Percentiles rank a stretch among this genome's conserved stretches.
Evolutionary conservation across 2,888 invertebrate genomes (phyloP).

Genomic region (Ornithoptera alexandrae): DNA sequence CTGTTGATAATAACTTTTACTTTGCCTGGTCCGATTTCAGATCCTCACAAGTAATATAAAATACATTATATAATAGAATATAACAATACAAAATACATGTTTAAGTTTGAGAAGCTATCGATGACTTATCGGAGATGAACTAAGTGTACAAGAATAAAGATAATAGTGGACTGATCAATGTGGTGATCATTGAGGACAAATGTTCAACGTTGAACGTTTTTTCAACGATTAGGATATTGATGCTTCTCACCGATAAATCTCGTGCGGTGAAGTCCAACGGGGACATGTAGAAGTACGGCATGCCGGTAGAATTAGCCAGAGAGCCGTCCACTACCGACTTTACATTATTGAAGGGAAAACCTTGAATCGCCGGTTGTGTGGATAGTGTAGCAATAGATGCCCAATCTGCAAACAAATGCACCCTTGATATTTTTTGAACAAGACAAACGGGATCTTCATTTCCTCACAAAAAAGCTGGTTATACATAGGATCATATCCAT

Average conservation of each 20-base stretch:
- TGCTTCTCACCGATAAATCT: conserved; percentile 81
- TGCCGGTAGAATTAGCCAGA: conserved; percentile 82
- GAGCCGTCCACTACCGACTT: conserved; percentile 87
- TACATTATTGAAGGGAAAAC: conserved; percentile 85
- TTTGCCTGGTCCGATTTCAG: not conserved
- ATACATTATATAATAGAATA: no score
- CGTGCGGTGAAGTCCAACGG: conserved; percentile 84
- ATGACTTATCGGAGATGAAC: no score
- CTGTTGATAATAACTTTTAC: conserved; percentile 50
- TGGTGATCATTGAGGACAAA: no score
- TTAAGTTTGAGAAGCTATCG: no score
- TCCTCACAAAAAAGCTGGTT: no score
- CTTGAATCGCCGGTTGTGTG: conserved; percentile 76
- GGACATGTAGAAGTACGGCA: conserved; percentile 87
- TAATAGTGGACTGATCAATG: no score
- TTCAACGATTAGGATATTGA: not conserved
- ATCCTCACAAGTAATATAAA: no score
- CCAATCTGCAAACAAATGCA: conserved; percentile 80
- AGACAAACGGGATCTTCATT: no score
- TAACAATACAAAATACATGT: no score
- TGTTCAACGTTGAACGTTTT: no score
- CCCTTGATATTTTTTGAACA: not conserved
- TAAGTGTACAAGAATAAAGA: no score
- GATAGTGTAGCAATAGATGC: conserved; percentile 86
- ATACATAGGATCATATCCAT: no score